phyloP scores from a whole-genome alignment of 2,113 vertebrate species.

The Benthochromis sp. region DNA sequence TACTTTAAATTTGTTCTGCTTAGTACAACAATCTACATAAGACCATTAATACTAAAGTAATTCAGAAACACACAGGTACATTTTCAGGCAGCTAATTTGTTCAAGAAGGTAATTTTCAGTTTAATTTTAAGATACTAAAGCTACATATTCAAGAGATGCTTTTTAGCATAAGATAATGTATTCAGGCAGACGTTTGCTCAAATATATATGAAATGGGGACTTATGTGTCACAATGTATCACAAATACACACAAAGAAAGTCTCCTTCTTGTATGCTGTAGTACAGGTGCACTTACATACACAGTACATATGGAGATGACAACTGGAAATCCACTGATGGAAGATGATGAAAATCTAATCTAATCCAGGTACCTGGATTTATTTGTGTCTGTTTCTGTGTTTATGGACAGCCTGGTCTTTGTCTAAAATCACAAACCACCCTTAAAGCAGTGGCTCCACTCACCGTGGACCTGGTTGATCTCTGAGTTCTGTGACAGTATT shows the following conservation, averaged over 20 bases:
- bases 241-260: not conserved
- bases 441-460: slow-evolving; percentile 43
- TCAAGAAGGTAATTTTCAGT: not conserved
- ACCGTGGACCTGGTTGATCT: slow-evolving; percentile 99
- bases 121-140: not conserved
- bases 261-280: not conserved
- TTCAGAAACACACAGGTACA: not conserved
- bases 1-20: not conserved
- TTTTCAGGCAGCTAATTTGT: not conserved
- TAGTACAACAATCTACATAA: not conserved
- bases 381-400: not conserved
- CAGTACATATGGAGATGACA: not conserved
- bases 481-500: slow-evolving; percentile 95
- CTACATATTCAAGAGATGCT: not conserved
- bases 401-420: not conserved
- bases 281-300: not conserved
- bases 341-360: not conserved
- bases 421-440: not conserved
- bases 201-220: not conserved
- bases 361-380: not conserved
- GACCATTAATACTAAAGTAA: not conserved
- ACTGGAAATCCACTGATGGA: not conserved
- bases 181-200: not conserved
- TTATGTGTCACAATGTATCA: not conserved
- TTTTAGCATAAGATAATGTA: not conserved